phyloP scores from a whole-genome alignment of 2,113 vertebrate genomes.

The Stomatorhinus ivindoensis region DNA sequence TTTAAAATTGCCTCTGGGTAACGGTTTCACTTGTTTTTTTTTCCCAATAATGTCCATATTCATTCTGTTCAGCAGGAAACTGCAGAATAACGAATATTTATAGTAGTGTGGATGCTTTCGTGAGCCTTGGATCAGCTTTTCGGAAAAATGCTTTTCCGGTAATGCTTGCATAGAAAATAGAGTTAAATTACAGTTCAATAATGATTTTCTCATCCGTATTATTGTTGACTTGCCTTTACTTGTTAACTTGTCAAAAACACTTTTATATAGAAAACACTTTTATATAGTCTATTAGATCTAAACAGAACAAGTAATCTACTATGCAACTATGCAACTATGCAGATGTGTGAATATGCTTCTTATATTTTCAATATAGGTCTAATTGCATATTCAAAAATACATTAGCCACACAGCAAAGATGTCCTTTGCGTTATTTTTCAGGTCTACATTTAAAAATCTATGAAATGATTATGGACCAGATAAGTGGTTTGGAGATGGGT shows the following conservation, averaged over 20 bases:
- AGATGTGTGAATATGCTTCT: background rate
- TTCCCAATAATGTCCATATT: constrained; percentile 36
- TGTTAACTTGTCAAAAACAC: background rate
- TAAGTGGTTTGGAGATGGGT: background rate
- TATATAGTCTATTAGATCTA: background rate
- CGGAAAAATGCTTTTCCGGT: background rate
- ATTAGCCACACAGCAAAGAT: background rate
- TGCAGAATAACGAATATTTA: constrained; percentile 16
- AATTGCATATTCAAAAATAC: background rate
- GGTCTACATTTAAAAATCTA: background rate
- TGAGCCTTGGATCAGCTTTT: background rate
- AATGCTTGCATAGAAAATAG: background rate
- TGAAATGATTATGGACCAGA: background rate
- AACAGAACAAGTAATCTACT: background rate
- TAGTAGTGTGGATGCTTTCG: background rate
- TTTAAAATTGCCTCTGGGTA: constrained; percentile 24
- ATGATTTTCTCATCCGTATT: background rate
- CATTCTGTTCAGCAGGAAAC: constrained; percentile 22
- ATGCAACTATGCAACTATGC: background rate
- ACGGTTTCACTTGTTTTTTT: background rate
- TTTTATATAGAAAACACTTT: background rate
- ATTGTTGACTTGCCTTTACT: background rate
- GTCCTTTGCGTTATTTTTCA: background rate
- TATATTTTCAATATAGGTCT: background rate
- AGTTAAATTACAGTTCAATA: background rate